phyloP scores from a whole-genome alignment of 1,140 invertebrate species.

The Microplitis mediator region DNA sequence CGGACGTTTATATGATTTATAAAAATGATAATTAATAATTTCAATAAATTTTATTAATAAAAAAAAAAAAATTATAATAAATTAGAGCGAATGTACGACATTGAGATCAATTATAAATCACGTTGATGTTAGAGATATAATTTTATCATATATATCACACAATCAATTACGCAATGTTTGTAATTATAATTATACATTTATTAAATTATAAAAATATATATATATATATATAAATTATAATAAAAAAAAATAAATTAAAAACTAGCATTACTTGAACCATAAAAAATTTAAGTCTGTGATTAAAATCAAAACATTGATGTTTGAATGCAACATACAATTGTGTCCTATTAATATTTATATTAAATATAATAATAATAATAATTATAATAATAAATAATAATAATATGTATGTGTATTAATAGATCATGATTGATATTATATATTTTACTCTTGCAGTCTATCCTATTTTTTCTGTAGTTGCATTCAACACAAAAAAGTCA shows the following conservation, averaged over 20 bases:
- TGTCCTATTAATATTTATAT: slow-evolving; percentile 12
- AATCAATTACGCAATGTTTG: neutral
- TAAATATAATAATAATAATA: slow-evolving; percentile 24
- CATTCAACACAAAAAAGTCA: slow-evolving; percentile 35
- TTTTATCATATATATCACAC: slow-evolving; percentile 12
- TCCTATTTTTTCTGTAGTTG: slow-evolving; percentile 42
- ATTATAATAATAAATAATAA: neutral
- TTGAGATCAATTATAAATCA: slow-evolving; percentile 11
- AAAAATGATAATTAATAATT: neutral
- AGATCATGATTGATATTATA: too few species aligned
- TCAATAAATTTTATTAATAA: neutral
- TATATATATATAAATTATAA: neutral
- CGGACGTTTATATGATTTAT: neutral
- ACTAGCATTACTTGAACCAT: neutral
- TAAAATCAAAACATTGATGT: slow-evolving; percentile 27
- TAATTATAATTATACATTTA: slow-evolving; percentile 4
- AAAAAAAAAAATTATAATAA: neutral
- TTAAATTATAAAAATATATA: neutral
- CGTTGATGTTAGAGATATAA: slow-evolving; percentile 19
- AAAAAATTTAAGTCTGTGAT: slow-evolving; percentile 30
- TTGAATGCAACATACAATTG: slow-evolving; percentile 22
- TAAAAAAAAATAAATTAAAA: neutral
- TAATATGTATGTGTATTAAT: too few species aligned
- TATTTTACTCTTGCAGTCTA: neutral
- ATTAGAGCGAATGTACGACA: neutral